Evolutionary conservation across 1,140 invertebrate genomes (phyloP).

Genomic region (Helicoverpa zea): DNA sequence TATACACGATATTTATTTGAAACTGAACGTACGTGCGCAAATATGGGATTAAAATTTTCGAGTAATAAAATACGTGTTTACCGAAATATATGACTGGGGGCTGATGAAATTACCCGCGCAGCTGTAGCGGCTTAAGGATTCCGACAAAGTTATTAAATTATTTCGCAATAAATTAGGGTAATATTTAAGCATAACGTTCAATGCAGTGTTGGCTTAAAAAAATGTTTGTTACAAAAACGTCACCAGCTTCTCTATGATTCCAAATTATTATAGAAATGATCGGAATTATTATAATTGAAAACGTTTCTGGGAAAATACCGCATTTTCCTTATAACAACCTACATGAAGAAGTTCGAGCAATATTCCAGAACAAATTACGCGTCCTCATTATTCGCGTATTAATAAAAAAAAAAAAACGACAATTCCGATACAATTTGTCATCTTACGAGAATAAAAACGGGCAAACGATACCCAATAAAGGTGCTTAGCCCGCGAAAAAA

Average conservation of each 20-base stretch:
- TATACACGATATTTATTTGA: too few relatives aligned
- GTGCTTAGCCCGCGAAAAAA: slow-evolving; percentile 42
- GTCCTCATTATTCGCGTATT: slow-evolving; percentile 6
- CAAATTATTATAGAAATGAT: neutral
- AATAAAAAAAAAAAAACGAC: slow-evolving; percentile 8
- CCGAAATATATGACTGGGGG: slow-evolving; percentile 41
- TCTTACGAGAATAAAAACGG: slow-evolving; percentile 27
- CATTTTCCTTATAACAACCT: neutral
- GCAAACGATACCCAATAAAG: slow-evolving; percentile 24
- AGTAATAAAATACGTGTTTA: slow-evolving; percentile 43
- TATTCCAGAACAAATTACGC: neutral
- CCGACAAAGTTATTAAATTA: slow-evolving; percentile 36
- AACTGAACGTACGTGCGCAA: neutral
- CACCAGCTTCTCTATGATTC: neutral
- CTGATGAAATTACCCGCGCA: slow-evolving; percentile 21
- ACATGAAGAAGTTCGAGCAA: neutral
- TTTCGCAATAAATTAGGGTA: slow-evolving; percentile 24
- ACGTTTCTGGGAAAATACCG: neutral
- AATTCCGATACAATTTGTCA: slow-evolving; percentile 15
- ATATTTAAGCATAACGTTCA: slow-evolving; percentile 15
- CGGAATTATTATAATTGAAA: slow-evolving; percentile 10
- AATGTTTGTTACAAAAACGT: neutral
- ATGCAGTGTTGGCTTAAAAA: neutral
- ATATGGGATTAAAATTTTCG: slow-evolving; percentile 11
- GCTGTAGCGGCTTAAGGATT: slow-evolving; percentile 26